Evolutionary conservation across 2,888 invertebrate genomes (phyloP).

Genomic region (Lordiphosa andalusiaca): DNA sequence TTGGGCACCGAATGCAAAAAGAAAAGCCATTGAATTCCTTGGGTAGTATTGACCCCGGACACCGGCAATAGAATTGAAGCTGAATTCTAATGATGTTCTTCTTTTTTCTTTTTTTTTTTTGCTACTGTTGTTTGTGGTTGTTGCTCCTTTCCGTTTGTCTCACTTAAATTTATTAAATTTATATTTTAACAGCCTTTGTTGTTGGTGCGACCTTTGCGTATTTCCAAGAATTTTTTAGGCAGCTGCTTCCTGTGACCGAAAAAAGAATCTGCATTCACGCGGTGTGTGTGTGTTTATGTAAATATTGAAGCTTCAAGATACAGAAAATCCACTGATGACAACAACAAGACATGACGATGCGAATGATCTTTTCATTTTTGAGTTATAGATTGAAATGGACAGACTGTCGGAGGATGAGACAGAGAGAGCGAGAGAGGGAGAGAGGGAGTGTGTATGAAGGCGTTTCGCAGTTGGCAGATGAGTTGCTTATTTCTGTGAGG

Average conservation of each 20-base stretch:
- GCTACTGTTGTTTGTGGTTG: conserved; percentile 11
- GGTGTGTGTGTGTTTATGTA: conserved; percentile 16
- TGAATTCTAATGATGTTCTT: conserved; percentile 32
- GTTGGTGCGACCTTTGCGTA: conserved; percentile 37
- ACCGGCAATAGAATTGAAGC: conserved; percentile 45
- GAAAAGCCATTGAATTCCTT: conserved; percentile 62
- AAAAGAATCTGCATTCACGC: neutral
- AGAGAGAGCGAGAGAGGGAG: neutral
- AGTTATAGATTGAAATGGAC: neutral
- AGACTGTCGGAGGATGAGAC: neutral
- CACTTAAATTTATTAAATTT: conserved; percentile 70
- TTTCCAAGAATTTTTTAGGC: conserved; percentile 70
- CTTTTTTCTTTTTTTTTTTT: too few relatives aligned
- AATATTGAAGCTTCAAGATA: conserved; percentile 32
- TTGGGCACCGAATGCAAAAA: conserved; percentile 61
- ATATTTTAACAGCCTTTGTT: conserved; percentile 40
- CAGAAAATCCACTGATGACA: conserved; percentile 27
- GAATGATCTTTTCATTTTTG: conserved; percentile 20
- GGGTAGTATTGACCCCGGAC: conserved; percentile 74
- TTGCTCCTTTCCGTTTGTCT: conserved; percentile 42
- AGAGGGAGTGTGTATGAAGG: neutral
- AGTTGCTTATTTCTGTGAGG: conserved; percentile 8
- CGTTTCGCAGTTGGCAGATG: conserved; percentile 1
- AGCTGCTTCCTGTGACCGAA: conserved; percentile 67
- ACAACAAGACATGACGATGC: conserved; percentile 26